A percentile compares a stretch with the other conserved stretches of the same genome.
phyloP scores from a whole-genome alignment of 2,888 invertebrate species.

The Disparrhopalites patrizii region DNA sequence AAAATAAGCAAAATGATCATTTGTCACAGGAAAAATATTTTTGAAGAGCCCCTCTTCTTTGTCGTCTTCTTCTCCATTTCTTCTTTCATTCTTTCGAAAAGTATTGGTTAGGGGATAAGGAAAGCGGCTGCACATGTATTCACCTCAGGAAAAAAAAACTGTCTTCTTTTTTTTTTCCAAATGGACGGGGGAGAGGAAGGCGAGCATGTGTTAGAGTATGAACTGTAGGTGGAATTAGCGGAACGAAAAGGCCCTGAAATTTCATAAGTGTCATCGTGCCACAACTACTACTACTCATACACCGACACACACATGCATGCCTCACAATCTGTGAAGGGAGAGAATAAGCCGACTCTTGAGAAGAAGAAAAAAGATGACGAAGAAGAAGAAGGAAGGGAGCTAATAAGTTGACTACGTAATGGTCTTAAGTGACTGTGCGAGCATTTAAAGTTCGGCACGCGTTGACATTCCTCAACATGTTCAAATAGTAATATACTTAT shows the following conservation, averaged over 20 bases:
- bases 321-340: neutral
- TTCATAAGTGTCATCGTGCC: conserved; percentile 10
- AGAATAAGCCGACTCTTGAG: conserved; percentile 4
- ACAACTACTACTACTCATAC: too few relatives aligned
- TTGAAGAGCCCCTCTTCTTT: too few relatives aligned
- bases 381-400: conserved; percentile 12
- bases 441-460: conserved; percentile 41
- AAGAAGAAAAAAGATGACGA: conserved; percentile 18
- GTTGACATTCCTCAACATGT: conserved; percentile 38
- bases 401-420: conserved; percentile 14
- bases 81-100: too few relatives aligned
- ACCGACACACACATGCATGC: too few relatives aligned
- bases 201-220: too few relatives aligned
- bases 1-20: conserved; percentile 32
- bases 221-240: neutral
- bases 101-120: too few relatives aligned
- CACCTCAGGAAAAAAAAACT: too few relatives aligned
- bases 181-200: too few relatives aligned
- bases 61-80: too few relatives aligned
- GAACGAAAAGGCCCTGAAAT: conserved; percentile 6
- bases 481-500: conserved; percentile 27
- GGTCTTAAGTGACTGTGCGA: conserved; percentile 22
- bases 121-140: too few relatives aligned
- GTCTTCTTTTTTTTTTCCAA: too few relatives aligned
- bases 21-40: conserved; percentile 26